A percentile compares a stretch with the other conserved stretches of the same genome.
phyloP scores from a whole-genome alignment of 2,888 invertebrate genomes.

The Pandemis heparana region DNA sequence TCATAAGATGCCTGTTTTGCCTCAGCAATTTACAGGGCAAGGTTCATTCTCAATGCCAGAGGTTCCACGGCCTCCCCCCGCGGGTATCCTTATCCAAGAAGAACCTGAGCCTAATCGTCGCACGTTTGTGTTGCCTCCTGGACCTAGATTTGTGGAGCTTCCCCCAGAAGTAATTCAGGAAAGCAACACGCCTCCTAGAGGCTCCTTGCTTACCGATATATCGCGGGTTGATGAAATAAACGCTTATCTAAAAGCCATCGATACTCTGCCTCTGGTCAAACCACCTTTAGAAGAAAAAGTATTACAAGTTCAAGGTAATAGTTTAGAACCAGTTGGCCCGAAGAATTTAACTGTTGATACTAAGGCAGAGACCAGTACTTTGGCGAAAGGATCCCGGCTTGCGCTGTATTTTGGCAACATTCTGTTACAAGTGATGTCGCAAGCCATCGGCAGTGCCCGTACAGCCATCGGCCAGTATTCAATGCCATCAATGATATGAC shows the following conservation, averaged over 20 bases:
- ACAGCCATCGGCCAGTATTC: constrained; percentile 58
- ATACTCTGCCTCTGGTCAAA: constrained; percentile 24
- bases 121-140: not conserved
- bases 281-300: constrained; percentile 35
- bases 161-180: constrained; percentile 32
- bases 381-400: constrained; percentile 59
- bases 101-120: not conserved
- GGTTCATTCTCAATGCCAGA: not conserved
- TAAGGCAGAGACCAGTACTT: constrained; percentile 47
- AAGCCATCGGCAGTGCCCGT: constrained; percentile 63
- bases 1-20: not conserved
- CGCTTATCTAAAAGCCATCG: constrained; percentile 47
- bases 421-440: constrained; percentile 65
- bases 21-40: not conserved
- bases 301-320: constrained; percentile 36
- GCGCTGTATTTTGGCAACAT: constrained; percentile 70
- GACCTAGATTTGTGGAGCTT: not conserved
- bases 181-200: constrained; percentile 18
- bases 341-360: constrained; percentile 5
- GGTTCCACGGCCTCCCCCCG: not conserved
- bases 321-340: constrained; percentile 33
- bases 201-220: constrained; percentile 52
- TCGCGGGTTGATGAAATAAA: constrained; percentile 48
- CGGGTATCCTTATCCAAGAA: not conserved
- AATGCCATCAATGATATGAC: constrained; percentile 50